phyloP scores from a whole-genome alignment of 2,797 vertebrate genomes.

The Morus bassanus region DNA sequence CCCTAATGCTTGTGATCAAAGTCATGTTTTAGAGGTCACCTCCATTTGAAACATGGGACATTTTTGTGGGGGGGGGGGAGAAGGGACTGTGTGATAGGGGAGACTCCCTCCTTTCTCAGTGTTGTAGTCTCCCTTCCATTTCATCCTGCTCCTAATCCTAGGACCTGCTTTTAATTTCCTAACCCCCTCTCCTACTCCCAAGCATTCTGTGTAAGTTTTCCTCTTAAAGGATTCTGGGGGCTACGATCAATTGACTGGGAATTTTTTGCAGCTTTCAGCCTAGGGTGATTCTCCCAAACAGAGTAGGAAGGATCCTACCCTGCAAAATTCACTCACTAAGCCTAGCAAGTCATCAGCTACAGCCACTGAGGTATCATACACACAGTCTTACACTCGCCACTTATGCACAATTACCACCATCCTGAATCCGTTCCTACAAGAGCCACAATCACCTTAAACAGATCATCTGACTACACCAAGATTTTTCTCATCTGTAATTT shows the following conservation, averaged over 20 bases:
- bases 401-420: neutral
- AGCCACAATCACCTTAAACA: neutral
- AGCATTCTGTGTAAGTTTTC: neutral
- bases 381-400: neutral
- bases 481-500: neutral
- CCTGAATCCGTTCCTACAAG: neutral
- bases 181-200: neutral
- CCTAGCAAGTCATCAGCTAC: neutral
- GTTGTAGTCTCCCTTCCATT: neutral
- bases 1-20: constrained; percentile 56
- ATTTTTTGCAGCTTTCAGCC: neutral
- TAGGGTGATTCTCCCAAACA: neutral
- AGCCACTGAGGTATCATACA: neutral
- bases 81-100: neutral
- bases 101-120: neutral
- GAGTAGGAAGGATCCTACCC: neutral
- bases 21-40: constrained; percentile 28
- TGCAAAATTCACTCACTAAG: neutral
- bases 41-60: neutral
- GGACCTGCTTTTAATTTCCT: neutral
- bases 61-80: neutral
- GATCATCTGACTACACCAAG: neutral
- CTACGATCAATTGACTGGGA: neutral
- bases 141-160: neutral
- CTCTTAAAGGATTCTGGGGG: neutral